Conservation (phyloP, 92 coral and sea anemone species). For the Actinernus sp. region DNA sequence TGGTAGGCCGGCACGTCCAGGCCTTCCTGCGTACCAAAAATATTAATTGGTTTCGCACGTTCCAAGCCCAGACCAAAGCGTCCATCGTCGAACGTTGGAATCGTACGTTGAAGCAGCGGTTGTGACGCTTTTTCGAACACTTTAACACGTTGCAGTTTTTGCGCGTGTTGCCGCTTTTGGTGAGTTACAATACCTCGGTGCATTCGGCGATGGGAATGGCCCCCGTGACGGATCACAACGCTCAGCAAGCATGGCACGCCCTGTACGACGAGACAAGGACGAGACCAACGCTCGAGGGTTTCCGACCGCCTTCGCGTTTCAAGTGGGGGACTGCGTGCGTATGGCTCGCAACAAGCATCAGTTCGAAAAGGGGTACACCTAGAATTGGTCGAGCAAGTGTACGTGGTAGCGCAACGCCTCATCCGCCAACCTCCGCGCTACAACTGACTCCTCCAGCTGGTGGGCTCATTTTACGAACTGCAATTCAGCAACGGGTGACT, state of each 20-base stretch:
- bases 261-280: conserved; percentile 1
- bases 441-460: too few relatives aligned
- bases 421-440: too few relatives aligned
- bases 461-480: too few relatives aligned
- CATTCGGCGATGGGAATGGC: conserved; percentile 5
- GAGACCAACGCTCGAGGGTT: too few relatives aligned
- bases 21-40: conserved; percentile 1
- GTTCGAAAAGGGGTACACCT: background rate
- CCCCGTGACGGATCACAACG: conserved; percentile 8
- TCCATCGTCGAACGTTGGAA: too few relatives aligned
- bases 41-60: conserved; percentile 22
- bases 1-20: conserved; percentile 14
- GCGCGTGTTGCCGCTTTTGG: conserved; percentile 2
- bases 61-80: too few relatives aligned
- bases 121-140: conserved; percentile 14
- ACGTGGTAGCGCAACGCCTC: too few relatives aligned
- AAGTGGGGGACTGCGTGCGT: conserved; percentile 21
- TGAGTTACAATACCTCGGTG: conserved; percentile 3
- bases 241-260: too few relatives aligned
- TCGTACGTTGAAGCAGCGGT: too few relatives aligned
- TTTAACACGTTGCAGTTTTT: conserved; percentile 18
- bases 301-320: conserved; percentile 6
- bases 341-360: background rate
- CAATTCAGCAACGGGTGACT: too few relatives aligned
- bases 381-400: too few relatives aligned